Conservation (phyloP, 2,113 vertebrate genomes). For the Anolis sagrei region DNA sequence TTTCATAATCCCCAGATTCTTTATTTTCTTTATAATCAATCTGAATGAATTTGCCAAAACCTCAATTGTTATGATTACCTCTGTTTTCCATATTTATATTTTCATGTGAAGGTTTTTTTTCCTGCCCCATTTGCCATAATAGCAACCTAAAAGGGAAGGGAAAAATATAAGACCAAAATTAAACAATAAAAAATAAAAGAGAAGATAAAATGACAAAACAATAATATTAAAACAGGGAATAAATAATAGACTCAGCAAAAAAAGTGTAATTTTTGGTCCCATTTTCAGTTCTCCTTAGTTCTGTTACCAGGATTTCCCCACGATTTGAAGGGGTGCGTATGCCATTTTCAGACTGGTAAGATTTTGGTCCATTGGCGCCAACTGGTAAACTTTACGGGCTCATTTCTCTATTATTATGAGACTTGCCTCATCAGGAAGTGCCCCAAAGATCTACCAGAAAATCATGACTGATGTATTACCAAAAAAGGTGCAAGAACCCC, state of each 20-base stretch:
- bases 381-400: too few relatives aligned
- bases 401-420: too few relatives aligned
- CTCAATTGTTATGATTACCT: background rate
- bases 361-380: too few relatives aligned
- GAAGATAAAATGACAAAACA: background rate
- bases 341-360: too few relatives aligned
- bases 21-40: constrained; percentile 3
- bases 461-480: background rate
- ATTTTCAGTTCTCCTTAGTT: too few relatives aligned
- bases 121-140: background rate
- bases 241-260: background rate
- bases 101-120: background rate
- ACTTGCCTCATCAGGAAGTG: background rate
- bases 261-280: too few relatives aligned
- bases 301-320: too few relatives aligned
- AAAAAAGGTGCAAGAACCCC: background rate
- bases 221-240: background rate
- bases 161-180: background rate
- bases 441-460: background rate
- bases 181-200: background rate
- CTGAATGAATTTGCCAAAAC: background rate
- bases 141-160: background rate
- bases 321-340: too few relatives aligned
- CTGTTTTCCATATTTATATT: background rate
- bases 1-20: rapidly evolving